These are phyloP conservation scores for Rhadina sibilatrix DNA, from an alignment of 2,113 vertebrate genomes.

Conservation along the genomic window DNA sequence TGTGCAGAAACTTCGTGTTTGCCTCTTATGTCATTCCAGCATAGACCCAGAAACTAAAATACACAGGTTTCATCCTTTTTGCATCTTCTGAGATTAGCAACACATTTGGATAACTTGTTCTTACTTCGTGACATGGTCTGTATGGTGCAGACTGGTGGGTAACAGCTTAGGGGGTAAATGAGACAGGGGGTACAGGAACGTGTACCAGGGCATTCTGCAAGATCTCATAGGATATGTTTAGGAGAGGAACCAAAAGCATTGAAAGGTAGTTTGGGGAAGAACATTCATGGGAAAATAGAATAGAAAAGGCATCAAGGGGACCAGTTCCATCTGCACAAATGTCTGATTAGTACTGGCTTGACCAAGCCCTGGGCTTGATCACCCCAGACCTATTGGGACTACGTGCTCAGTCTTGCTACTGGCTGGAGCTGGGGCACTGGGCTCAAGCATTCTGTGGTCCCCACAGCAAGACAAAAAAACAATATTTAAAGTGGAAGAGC, in stretches of 20 bases:
- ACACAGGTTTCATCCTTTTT: not conserved
- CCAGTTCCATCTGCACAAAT: not conserved
- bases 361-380: not conserved
- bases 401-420: not conserved
- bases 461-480: not conserved
- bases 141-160: not conserved
- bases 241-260: not conserved
- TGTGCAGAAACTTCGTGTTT: not conserved
- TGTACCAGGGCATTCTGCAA: not conserved
- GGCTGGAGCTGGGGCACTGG: not conserved
- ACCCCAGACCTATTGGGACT: not conserved
- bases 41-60: not conserved
- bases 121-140: not conserved
- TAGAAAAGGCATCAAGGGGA: not conserved
- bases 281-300: not conserved
- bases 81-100: not conserved
- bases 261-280: not conserved
- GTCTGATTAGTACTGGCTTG: not conserved
- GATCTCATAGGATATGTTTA: not conserved
- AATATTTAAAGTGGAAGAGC: not conserved
- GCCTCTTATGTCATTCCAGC: not conserved
- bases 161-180: not conserved
- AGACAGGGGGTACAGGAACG: not conserved
- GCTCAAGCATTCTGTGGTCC: not conserved
- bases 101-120: not conserved